phyloP scores from a whole-genome alignment of 30 jellyfish, hydroid and myxozoan species.

The Pelagia noctiluca region DNA sequence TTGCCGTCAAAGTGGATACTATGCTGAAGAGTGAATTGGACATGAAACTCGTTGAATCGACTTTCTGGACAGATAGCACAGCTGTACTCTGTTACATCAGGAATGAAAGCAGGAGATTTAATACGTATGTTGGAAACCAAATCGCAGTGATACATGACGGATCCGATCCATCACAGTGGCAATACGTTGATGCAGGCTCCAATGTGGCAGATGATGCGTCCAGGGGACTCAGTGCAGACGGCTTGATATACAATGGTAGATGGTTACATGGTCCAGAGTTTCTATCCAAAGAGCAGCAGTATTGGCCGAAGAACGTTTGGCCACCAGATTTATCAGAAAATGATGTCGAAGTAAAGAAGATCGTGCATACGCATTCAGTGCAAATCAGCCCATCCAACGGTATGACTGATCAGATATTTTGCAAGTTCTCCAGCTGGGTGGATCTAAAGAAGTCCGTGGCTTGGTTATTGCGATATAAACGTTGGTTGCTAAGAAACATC shows the following conservation, averaged over 20 bases:
- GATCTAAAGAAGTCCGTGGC: conserved; percentile 30
- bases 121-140: conserved; percentile 44
- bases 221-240: conserved; percentile 29
- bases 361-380: conserved; percentile 23
- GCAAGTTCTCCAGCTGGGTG: conserved; percentile 25
- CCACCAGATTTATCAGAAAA: conserved; percentile 27
- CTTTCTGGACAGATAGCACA: conserved; percentile 71
- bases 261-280: conserved; percentile 64
- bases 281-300: conserved; percentile 21
- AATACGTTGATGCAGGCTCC: conserved; percentile 6
- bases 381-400: conserved; percentile 20
- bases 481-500: conserved; percentile 20
- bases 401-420: conserved; percentile 10
- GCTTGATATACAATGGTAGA: conserved; percentile 8
- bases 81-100: conserved; percentile 49
- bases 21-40: conserved; percentile 45
- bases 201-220: conserved; percentile 51
- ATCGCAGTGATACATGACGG: conserved; percentile 43
- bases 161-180: conserved; percentile 30
- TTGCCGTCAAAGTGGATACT: conserved; percentile 39
- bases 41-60: conserved; percentile 40
- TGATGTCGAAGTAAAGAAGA: conserved; percentile 40
- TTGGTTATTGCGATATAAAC: conserved; percentile 33
- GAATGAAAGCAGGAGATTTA: conserved; percentile 47
- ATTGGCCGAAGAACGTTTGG: conserved; percentile 24